Evolutionary conservation across 2,113 vertebrate species (phyloP).

Genomic region (Oxyura jamaicensis): DNA sequence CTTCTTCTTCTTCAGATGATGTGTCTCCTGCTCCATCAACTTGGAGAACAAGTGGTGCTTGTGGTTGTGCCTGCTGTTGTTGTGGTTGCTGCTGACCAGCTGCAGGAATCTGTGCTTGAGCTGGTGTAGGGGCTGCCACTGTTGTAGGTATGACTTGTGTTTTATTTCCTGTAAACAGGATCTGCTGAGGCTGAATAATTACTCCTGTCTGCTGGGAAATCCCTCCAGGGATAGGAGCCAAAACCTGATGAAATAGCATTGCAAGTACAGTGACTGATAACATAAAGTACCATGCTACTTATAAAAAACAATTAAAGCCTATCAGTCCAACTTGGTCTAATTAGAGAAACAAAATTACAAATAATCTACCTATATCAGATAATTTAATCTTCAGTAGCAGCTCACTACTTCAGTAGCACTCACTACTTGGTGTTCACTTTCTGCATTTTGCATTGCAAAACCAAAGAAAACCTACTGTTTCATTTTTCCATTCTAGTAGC

Average conservation of each 20-base stretch:
- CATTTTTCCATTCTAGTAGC: background rate
- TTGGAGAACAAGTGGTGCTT: constrained; percentile 93
- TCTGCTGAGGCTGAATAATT: constrained; percentile 98
- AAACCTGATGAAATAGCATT: constrained; percentile 80
- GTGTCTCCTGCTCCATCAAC: constrained; percentile 95
- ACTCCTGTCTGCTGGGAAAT: constrained; percentile 95
- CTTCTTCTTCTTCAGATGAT: constrained; percentile 96
- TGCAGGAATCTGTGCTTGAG: constrained; percentile 86
- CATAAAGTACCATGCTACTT: background rate
- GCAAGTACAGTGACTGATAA: background rate
- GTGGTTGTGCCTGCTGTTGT: constrained; percentile 84
- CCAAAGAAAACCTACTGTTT: background rate
- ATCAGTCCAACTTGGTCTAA: background rate
- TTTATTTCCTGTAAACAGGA: constrained; percentile 96
- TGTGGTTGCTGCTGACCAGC: constrained; percentile 82
- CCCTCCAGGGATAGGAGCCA: constrained; percentile 91
- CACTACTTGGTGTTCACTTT: background rate
- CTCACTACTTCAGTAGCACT: too few species aligned
- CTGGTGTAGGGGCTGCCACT: constrained; percentile 81
- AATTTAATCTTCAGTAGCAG: background rate
- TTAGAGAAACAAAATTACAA: background rate
- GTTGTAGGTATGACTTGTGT: constrained; percentile 90
- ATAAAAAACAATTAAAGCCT: background rate
- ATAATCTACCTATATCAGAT: background rate
- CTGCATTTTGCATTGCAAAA: background rate